A percentile compares a stretch with the other conserved stretches of the same genome.
Conservation (phyloP, 2,797 vertebrate species). For the Phalanger gymnotis region DNA sequence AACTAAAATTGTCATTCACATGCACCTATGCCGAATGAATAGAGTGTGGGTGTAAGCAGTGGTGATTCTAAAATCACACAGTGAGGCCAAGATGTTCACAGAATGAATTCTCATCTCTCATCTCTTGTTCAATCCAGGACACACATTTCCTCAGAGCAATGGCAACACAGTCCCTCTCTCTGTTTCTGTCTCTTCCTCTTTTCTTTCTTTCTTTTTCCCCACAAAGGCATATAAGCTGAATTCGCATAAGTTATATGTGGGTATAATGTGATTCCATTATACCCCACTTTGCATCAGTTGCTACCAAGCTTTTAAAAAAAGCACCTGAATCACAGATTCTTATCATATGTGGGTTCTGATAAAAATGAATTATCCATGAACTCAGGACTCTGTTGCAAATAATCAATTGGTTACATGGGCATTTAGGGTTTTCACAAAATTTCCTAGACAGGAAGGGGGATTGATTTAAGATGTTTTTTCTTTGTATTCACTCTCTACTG, state of each 20-base stretch:
- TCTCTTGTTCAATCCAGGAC: background rate
- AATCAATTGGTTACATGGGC: background rate
- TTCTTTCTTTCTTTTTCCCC: background rate
- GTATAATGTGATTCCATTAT: background rate
- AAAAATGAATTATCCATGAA: background rate
- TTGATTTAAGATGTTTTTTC: no score
- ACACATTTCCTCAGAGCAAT: background rate
- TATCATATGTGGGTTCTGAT: background rate
- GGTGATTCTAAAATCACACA: background rate
- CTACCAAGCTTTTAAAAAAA: background rate
- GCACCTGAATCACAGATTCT: background rate
- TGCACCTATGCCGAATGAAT: background rate
- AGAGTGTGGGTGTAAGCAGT: background rate
- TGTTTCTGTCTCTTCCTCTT: background rate
- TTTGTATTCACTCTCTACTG: no score
- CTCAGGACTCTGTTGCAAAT: background rate
- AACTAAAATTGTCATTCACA: background rate
- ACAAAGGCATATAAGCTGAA: background rate
- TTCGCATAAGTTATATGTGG: background rate
- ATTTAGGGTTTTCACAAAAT: background rate
- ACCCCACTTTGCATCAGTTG: background rate
- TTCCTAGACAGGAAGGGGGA: no score
- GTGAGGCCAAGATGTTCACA: background rate
- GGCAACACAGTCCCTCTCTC: background rate
- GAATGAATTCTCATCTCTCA: background rate